Evolutionary conservation across 1,140 invertebrate species (phyloP).

Genomic region (Drosophila insularis): DNA sequence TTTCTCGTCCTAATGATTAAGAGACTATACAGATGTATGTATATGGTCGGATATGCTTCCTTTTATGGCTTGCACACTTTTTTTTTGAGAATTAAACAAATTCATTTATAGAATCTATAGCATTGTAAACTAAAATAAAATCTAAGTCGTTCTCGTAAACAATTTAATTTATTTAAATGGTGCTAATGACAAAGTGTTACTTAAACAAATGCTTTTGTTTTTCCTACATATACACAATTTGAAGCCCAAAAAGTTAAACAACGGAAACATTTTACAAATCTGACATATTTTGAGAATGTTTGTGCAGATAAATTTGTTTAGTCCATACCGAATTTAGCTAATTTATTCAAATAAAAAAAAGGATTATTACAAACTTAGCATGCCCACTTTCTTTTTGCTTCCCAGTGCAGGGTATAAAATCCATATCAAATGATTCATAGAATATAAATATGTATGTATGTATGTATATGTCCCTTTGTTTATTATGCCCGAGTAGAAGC

Average conservation of each 20-base stretch:
- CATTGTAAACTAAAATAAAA: background rate
- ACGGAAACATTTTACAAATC: background rate
- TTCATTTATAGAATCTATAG: background rate
- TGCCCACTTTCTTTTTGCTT: too few relatives aligned
- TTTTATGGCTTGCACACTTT: too few relatives aligned
- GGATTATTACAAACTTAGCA: too few relatives aligned
- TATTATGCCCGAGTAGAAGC: background rate
- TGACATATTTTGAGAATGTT: background rate
- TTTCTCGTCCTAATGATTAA: too few relatives aligned
- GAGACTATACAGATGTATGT: too few relatives aligned
- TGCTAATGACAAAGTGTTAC: background rate
- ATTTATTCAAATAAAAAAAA: too few relatives aligned
- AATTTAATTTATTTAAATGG: background rate
- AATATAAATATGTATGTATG: too few relatives aligned
- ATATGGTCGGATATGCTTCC: too few relatives aligned
- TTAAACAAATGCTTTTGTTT: background rate
- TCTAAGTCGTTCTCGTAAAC: background rate
- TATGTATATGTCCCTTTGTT: background rate
- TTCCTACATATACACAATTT: background rate
- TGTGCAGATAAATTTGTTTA: background rate
- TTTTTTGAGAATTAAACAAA: too few relatives aligned
- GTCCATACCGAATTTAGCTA: too few relatives aligned
- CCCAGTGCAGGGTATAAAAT: background rate
- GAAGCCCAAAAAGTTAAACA: background rate
- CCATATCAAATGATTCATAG: background rate